Percentiles rank a stretch among this genome's conserved stretches.
Conservation (phyloP, 1,140 invertebrate genomes). For the Druon quercuslanigerum region DNA sequence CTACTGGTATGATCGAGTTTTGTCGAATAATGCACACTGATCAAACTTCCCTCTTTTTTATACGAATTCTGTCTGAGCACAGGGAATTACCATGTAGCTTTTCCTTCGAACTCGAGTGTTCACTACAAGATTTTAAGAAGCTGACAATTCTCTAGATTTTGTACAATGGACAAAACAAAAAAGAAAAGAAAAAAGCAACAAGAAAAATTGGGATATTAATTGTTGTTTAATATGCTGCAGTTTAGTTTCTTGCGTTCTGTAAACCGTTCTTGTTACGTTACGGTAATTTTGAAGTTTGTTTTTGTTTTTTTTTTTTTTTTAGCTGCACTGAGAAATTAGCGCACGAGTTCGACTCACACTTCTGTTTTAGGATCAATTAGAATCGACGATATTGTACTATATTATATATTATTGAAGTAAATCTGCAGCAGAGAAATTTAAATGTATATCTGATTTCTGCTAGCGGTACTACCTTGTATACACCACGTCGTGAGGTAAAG, state of each 20-base stretch:
- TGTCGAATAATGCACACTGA: no score
- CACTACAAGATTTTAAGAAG: not conserved
- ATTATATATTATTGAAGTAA: not conserved
- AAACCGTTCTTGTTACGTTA: not conserved
- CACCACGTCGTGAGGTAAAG: conserved; percentile 7
- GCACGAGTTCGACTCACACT: not conserved
- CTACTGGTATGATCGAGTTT: no score
- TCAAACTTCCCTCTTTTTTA: not conserved
- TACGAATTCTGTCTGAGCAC: not conserved
- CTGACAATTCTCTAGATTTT: conserved; percentile 19
- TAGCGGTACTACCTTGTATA: conserved; percentile 6
- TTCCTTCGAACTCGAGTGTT: not conserved
- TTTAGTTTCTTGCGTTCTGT: not conserved
- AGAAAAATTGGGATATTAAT: not conserved
- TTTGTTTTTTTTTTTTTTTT: no score
- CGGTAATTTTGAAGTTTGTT: not conserved
- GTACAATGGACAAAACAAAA: not conserved
- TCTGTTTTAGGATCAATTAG: conserved; percentile 5
- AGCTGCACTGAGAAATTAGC: not conserved
- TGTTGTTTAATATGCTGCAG: not conserved
- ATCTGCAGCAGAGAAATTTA: not conserved
- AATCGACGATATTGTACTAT: conserved; percentile 22
- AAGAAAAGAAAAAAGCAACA: no score
- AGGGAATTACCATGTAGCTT: not conserved
- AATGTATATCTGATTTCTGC: not conserved